Evolutionary conservation across 2,113 vertebrate species (phyloP).

Genomic region (Cyprinus carpio): DNA sequence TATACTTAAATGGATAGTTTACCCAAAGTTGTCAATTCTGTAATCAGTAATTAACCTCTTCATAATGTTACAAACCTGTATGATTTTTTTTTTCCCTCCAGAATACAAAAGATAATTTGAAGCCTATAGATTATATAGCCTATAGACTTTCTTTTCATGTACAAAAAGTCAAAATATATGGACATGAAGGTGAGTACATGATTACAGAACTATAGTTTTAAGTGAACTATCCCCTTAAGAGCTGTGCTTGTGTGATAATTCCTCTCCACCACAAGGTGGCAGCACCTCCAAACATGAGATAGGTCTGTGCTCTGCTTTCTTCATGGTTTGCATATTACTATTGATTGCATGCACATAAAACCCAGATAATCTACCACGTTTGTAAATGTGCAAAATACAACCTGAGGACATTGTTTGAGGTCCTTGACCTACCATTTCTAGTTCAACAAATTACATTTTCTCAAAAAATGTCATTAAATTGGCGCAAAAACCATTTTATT

Average conservation of each 20-base stretch:
- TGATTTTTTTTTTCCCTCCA: too few species aligned
- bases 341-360: neutral
- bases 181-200: neutral
- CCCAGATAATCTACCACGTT: too few species aligned
- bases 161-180: too few species aligned
- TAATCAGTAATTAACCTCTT: too few species aligned
- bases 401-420: neutral
- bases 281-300: neutral
- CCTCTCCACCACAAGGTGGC: neutral
- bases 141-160: too few species aligned
- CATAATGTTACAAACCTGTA: too few species aligned
- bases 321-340: neutral
- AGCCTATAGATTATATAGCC: neutral
- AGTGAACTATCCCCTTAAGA: neutral
- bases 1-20: too few species aligned
- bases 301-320: neutral
- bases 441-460: neutral
- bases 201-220: neutral
- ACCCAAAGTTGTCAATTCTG: too few species aligned
- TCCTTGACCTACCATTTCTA: neutral
- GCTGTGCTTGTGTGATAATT: neutral
- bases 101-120: neutral
- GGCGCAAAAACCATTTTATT: neutral
- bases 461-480: neutral
- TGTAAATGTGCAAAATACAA: neutral